A percentile compares a stretch with the other conserved stretches of the same genome.
phyloP scores from a whole-genome alignment of 2,797 vertebrate genomes.

The Lates japonicus region DNA sequence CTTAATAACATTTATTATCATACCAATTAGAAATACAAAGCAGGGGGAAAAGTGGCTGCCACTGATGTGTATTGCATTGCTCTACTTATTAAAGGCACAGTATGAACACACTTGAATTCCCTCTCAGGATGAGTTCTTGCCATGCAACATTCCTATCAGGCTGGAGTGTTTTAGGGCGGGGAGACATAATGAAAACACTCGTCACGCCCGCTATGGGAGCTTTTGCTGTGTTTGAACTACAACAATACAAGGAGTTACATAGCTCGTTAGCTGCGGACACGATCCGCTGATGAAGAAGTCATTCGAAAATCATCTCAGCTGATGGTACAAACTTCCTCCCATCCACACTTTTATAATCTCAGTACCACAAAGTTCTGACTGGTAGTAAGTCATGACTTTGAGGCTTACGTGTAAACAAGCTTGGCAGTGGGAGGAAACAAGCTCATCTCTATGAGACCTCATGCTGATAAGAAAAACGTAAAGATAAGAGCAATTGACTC shows the following conservation, averaged over 20 bases:
- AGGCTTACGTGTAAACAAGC: conserved; percentile 5
- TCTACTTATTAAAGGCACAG: neutral
- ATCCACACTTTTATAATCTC: neutral
- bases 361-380: neutral
- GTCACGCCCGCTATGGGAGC: too few species aligned
- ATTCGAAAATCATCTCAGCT: neutral
- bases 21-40: neutral
- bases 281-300: too few species aligned
- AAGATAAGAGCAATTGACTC: conserved; percentile 17
- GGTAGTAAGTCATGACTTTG: conserved; percentile 15
- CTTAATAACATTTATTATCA: neutral
- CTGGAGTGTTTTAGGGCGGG: neutral
- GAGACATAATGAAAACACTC: conserved; percentile 8
- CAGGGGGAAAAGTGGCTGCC: neutral
- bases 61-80: neutral
- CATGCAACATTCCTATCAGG: conserved; percentile 33
- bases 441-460: conserved; percentile 11
- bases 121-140: neutral
- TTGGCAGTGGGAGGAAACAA: neutral
- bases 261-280: too few species aligned
- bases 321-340: neutral
- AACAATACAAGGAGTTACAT: neutral
- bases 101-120: neutral
- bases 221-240: neutral
- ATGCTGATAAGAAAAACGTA: conserved; percentile 2